Evolutionary conservation across 2,888 invertebrate genomes (phyloP).

Genomic region (Trichopoda pennipes): DNA sequence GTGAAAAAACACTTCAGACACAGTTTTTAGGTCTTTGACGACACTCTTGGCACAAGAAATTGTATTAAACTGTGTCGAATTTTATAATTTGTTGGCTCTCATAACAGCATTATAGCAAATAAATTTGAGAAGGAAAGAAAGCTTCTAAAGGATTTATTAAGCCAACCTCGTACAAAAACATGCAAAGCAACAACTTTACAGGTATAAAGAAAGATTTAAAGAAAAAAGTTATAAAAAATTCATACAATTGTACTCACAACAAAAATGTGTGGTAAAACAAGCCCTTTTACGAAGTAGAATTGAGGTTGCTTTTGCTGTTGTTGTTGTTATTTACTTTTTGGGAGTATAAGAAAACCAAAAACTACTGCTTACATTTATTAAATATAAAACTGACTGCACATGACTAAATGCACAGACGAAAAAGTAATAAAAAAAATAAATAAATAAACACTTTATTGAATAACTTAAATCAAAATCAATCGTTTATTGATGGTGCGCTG

Average conservation of each 20-base stretch:
- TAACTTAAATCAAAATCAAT: constrained; percentile 60
- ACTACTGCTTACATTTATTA: too few relatives aligned
- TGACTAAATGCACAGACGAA: constrained; percentile 19
- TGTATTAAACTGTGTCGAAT: too few relatives aligned
- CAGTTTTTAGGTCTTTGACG: too few relatives aligned
- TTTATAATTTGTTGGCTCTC: too few relatives aligned
- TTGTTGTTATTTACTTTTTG: background rate
- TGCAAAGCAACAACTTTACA: background rate
- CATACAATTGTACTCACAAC: background rate
- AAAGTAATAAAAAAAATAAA: background rate
- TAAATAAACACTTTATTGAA: constrained; percentile 21
- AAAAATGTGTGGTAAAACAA: constrained; percentile 25
- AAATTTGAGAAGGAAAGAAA: too few relatives aligned
- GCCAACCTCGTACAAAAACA: background rate
- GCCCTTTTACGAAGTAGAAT: constrained; percentile 56
- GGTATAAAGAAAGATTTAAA: constrained; percentile 36
- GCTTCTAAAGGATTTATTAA: too few relatives aligned
- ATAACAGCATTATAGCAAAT: too few relatives aligned
- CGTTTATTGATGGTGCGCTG: constrained; percentile 54
- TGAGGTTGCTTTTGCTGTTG: background rate
- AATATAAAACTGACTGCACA: constrained; percentile 6
- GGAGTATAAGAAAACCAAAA: too few relatives aligned
- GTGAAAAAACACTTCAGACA: too few relatives aligned
- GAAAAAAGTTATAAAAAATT: background rate
- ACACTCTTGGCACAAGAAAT: too few relatives aligned